phyloP scores from a whole-genome alignment of 2,888 invertebrate species.

The Tenthredo amoena region DNA sequence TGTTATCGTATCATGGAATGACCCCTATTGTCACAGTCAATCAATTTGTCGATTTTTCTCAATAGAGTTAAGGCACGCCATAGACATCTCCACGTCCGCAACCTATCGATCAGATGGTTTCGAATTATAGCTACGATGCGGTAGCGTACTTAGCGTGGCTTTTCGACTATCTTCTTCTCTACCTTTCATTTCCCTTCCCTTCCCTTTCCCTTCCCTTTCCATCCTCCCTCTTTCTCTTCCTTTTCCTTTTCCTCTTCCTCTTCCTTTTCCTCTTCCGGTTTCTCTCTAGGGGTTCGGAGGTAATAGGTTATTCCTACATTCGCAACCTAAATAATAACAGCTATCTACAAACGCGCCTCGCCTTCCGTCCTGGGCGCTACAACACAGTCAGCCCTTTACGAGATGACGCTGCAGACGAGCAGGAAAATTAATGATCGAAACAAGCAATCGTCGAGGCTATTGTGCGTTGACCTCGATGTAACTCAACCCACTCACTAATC shows the following conservation, averaged over 20 bases:
- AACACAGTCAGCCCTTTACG: slow-evolving; percentile 11
- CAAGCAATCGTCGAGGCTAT: slow-evolving; percentile 34
- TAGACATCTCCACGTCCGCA: slow-evolving; percentile 6
- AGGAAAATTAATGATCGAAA: slow-evolving; percentile 42
- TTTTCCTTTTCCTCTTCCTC: slow-evolving; percentile 11
- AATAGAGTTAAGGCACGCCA: background rate
- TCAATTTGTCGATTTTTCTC: slow-evolving; percentile 7
- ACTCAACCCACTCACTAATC: slow-evolving; percentile 20
- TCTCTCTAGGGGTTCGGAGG: slow-evolving; percentile 38
- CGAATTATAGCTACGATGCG: slow-evolving; percentile 6
- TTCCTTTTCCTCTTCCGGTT: slow-evolving; percentile 35
- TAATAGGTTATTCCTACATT: slow-evolving; percentile 42
- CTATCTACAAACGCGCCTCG: slow-evolving; percentile 33
- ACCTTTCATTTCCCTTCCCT: background rate
- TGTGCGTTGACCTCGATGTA: slow-evolving; percentile 41
- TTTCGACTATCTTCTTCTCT: slow-evolving; percentile 10
- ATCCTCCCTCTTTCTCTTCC: background rate
- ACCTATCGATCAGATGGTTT: slow-evolving; percentile 26
- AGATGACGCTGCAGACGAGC: slow-evolving; percentile 39
- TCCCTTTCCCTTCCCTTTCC: background rate
- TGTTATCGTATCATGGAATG: background rate
- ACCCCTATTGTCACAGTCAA: background rate
- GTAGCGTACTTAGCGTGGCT: slow-evolving; percentile 21
- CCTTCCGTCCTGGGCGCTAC: slow-evolving; percentile 15
- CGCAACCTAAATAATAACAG: slow-evolving; percentile 39